Evolutionary conservation across 2,113 vertebrate species (phyloP), one percentile per base, ranked within the genome.

Genomic region (Neofelis nebulosa): DNA sequence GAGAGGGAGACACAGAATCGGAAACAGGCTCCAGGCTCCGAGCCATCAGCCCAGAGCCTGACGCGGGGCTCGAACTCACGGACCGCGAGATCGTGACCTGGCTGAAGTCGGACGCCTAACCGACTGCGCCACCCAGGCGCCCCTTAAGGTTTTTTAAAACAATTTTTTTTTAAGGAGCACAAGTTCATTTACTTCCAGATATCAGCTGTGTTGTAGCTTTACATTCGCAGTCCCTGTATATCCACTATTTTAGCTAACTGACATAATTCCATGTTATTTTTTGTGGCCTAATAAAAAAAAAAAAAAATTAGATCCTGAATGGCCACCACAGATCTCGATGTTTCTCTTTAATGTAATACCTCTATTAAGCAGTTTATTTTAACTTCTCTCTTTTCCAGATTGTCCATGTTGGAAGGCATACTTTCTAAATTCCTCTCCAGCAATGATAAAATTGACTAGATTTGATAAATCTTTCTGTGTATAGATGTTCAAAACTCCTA

Each of bases 401-500:
- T 27, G 69, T 65, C 86, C 66, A 5, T 11, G n/a, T 84, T 76
- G 50, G 66, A 79, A 90, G n/a, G 15, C 10, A 6, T 65, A 73
- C 36, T 85, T 95, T 96, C 68, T 93, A 66, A 94, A 36, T 18
- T 82, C 33, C 90, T 78, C 81, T 79, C 8, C 45, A 65, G 36
- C 38, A 74, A 94, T 19, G 73, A 74, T 82, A 91, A 96, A 87
- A 82, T 2, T 5, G 82, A n/a, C 85, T 71, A 41, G 55, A 87
- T 15, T 79, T 89, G 84, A 76, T 78, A 96, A 68, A 82, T 79
- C 84, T 93, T 84, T 74, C 94, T 96, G 55, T 0, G 0, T 81
- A 66, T 41, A 55, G 45, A 76, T 68, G 94, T 95, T 85, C 87
- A 95, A 68, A 96, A 78, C 71, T 76, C 50, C 25, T 65, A 91